Evolutionary conservation across 2,797 vertebrate species (phyloP).

Genomic region (Furcifer pardalis): DNA sequence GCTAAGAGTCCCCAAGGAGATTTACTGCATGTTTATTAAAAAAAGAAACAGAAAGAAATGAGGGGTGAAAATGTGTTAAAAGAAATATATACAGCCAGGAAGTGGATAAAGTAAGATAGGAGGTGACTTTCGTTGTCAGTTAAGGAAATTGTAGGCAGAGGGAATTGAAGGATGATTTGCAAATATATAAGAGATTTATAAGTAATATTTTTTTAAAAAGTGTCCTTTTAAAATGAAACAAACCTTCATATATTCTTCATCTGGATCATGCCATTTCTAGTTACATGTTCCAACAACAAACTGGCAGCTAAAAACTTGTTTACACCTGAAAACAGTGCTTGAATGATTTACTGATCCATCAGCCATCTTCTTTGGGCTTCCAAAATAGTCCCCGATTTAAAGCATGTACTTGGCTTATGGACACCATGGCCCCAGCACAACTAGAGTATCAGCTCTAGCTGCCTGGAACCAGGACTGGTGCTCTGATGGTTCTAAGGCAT

Average conservation of each 20-base stretch:
- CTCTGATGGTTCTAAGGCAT: too few species aligned
- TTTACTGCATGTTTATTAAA: slow-evolving; percentile 18
- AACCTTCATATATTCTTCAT: not conserved
- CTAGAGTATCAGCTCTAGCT: not conserved
- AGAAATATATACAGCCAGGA: not conserved
- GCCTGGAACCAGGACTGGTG: too few species aligned
- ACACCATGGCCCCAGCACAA: not conserved
- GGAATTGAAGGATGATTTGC: not conserved
- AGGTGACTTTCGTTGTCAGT: not conserved
- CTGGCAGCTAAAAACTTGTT: not conserved
- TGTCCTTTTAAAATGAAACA: not conserved
- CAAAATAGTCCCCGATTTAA: not conserved
- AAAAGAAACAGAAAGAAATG: not conserved
- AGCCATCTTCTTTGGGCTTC: not conserved
- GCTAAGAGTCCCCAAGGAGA: slow-evolving; percentile 18
- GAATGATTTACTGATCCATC: not conserved
- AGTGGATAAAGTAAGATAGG: not conserved
- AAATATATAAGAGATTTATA: not conserved
- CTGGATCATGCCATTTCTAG: not conserved
- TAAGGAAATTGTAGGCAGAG: not conserved
- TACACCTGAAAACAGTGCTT: not conserved
- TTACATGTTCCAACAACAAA: not conserved
- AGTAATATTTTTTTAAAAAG: slow-evolving; percentile 1
- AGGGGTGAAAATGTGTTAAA: not conserved
- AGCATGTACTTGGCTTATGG: not conserved